Conservation (phyloP, 2,113 vertebrate species). For the Chaetorhynchus papuensis region DNA sequence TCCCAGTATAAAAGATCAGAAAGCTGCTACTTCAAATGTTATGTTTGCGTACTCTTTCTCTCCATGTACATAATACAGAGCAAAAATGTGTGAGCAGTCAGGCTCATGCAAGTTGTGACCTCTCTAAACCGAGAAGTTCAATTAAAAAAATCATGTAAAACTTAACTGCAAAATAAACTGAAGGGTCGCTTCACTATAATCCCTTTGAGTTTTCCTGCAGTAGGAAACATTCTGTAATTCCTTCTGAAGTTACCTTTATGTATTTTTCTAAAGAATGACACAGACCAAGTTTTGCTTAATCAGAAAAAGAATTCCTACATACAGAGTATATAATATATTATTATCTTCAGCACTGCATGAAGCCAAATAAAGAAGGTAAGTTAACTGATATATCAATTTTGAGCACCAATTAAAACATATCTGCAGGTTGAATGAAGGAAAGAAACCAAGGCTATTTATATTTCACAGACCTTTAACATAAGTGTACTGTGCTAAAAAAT, state of each 20-base stretch:
- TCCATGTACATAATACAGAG: neutral
- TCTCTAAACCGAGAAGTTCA: neutral
- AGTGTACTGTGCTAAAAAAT: neutral
- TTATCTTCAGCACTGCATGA: neutral
- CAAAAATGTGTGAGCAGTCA: neutral
- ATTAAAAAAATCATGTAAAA: fast-evolving
- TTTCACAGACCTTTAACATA: neutral
- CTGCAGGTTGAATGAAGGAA: neutral
- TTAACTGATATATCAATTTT: neutral
- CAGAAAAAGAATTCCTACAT: neutral
- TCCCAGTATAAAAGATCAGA: neutral
- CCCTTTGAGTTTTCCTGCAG: neutral
- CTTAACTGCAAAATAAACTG: neutral
- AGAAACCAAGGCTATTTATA: neutral
- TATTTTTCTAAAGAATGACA: neutral
- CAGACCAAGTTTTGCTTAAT: neutral
- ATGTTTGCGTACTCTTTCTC: neutral
- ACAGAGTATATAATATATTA: neutral
- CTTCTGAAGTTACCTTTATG: neutral
- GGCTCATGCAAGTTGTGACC: neutral
- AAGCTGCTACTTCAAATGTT: neutral
- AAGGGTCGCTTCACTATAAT: neutral
- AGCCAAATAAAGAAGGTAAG: neutral
- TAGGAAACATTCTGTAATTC: neutral
- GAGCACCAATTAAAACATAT: neutral